phyloP scores from a whole-genome alignment of 2,888 invertebrate genomes.

The Agrenia bidenticulata region DNA sequence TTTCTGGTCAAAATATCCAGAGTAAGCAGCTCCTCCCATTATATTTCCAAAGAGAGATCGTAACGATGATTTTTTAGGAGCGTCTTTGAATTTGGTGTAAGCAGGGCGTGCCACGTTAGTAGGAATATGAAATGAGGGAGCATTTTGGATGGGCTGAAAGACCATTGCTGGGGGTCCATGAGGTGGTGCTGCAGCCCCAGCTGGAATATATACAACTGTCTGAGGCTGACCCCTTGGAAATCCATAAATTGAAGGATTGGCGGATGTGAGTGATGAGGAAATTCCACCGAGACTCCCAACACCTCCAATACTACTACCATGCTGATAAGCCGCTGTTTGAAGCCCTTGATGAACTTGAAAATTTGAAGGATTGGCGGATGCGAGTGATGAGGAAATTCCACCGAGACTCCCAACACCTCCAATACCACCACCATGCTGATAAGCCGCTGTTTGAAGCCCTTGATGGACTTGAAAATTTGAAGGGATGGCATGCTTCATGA shows the following conservation, averaged over 20 bases:
- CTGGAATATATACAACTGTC: not conserved
- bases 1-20: slow-evolving; percentile 6
- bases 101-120: no score
- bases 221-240: not conserved
- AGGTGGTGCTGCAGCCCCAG: not conserved
- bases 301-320: no score
- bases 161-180: not conserved
- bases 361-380: not conserved
- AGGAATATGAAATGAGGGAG: no score
- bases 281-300: no score
- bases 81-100: no score
- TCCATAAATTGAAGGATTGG: not conserved
- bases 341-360: not conserved
- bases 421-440: no score
- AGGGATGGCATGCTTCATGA: slow-evolving; percentile 7
- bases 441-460: not conserved
- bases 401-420: no score
- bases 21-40: slow-evolving; percentile 11
- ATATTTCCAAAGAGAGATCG: not conserved
- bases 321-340: not conserved
- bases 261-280: no score
- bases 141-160: not conserved
- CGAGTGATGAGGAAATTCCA: no score
- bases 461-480: not conserved
- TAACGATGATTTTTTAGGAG: not conserved